Conservation (phyloP, 2,888 invertebrate genomes). For the Leptinotarsa haldemani region DNA sequence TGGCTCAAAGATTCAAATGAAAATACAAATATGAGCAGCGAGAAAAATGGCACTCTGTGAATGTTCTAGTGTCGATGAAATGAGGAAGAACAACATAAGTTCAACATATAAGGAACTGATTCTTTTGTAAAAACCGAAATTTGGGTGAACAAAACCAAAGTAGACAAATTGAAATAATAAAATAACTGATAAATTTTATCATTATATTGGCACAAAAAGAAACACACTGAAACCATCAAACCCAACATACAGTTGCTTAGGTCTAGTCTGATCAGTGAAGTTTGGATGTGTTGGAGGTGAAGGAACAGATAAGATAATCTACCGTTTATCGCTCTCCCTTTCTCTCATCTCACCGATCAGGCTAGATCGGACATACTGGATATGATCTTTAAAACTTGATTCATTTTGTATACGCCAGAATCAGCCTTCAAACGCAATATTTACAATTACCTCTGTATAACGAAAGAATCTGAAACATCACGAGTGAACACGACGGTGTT, state of each 20-base stretch:
- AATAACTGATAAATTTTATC: too few species aligned
- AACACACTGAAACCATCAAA: too few species aligned
- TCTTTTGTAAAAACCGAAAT: not conserved
- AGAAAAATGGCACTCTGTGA: slow-evolving; percentile 10
- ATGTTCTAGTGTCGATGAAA: not conserved
- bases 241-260: too few species aligned
- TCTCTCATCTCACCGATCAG: too few species aligned
- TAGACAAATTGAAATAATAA: too few species aligned
- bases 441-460: slow-evolving; percentile 10
- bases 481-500: slow-evolving; percentile 25
- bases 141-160: too few species aligned
- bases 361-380: too few species aligned
- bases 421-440: slow-evolving; percentile 14
- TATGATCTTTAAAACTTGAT: not conserved
- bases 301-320: not conserved
- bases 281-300: too few species aligned
- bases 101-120: not conserved
- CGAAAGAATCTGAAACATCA: slow-evolving; percentile 22
- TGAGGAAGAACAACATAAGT: not conserved
- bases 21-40: slow-evolving; percentile 5
- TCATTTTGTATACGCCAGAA: slow-evolving; percentile 17
- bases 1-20: slow-evolving; percentile 12
- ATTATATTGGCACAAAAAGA: too few species aligned
- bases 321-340: too few species aligned
- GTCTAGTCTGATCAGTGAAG: too few species aligned